phyloP scores from a whole-genome alignment of 2,888 invertebrate species.

The Zonitis immaculata region DNA sequence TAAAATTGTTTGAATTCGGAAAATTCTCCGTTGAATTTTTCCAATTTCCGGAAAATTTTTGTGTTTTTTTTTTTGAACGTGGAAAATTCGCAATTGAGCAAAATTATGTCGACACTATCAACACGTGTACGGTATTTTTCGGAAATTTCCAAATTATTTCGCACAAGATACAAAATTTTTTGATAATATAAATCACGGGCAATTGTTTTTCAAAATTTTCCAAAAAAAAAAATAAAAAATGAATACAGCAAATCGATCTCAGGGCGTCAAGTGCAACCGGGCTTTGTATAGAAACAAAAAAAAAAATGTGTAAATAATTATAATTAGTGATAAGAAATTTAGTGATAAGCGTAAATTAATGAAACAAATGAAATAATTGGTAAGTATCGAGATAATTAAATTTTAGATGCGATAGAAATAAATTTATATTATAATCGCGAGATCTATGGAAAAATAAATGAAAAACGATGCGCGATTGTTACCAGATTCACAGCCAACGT shows the following conservation, averaged over 20 bases:
- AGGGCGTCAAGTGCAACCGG: conserved; percentile 48
- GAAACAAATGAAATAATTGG: too few relatives aligned
- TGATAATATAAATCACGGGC: conserved; percentile 1
- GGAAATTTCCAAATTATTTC: conserved; percentile 13
- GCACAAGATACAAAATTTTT: conserved; percentile 14
- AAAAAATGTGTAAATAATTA: conserved; percentile 19
- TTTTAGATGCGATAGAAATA: too few relatives aligned
- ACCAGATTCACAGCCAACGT: neutral
- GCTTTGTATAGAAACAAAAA: conserved; percentile 32
- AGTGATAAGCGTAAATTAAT: too few relatives aligned
- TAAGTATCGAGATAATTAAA: too few relatives aligned
- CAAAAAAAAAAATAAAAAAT: too few relatives aligned
- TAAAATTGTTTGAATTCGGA: conserved; percentile 3
- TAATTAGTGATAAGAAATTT: too few relatives aligned
- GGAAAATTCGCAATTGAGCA: too few relatives aligned
- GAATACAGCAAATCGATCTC: conserved; percentile 35
- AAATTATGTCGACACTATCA: neutral
- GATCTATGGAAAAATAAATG: neutral
- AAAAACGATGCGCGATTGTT: neutral
- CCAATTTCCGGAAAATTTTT: conserved; percentile 29
- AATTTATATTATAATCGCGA: too few relatives aligned
- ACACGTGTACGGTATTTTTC: conserved; percentile 8
- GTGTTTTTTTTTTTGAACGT: too few relatives aligned
- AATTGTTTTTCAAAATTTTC: neutral
- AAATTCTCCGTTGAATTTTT: neutral